A percentile compares a stretch with the other conserved stretches of the same genome.
Conservation (phyloP, 1,140 invertebrate species). For the Yoshiicerus persimilis region DNA sequence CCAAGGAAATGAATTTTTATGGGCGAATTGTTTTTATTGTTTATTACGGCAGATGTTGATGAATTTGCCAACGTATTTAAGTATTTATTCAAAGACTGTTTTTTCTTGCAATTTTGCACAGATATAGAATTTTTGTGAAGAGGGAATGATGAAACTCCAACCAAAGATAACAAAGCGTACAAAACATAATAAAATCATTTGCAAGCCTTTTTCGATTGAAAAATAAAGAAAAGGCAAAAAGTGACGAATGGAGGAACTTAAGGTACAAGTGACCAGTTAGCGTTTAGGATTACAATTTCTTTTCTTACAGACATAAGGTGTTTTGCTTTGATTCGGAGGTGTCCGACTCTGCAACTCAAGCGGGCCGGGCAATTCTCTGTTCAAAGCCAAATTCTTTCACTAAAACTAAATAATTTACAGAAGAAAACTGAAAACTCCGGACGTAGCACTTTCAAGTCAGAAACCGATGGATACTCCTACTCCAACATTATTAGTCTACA, state of each 20-base stretch:
- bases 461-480: too few relatives aligned
- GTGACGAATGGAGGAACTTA: neutral
- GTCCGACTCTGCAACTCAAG: constrained; percentile 9
- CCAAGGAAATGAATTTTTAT: neutral
- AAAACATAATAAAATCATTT: neutral
- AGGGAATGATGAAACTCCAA: neutral
- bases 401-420: neutral
- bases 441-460: neutral
- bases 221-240: neutral
- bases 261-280: neutral
- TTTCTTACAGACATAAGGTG: constrained; percentile 22
- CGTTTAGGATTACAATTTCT: constrained; percentile 10
- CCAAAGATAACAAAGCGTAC: neutral
- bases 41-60: neutral
- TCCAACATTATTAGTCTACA: too few relatives aligned
- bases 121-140: neutral
- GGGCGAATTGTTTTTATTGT: neutral
- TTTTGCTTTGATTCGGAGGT: constrained; percentile 3
- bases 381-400: neutral
- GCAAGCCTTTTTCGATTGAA: neutral
- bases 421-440: neutral
- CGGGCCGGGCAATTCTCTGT: constrained; percentile 5
- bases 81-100: constrained; percentile 1
- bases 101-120: constrained; percentile 16
- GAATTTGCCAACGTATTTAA: neutral